Evolutionary conservation across 30 jellyfish, hydroid and myxozoan species (phyloP).

Genomic region (Rhopilema esculentum): DNA sequence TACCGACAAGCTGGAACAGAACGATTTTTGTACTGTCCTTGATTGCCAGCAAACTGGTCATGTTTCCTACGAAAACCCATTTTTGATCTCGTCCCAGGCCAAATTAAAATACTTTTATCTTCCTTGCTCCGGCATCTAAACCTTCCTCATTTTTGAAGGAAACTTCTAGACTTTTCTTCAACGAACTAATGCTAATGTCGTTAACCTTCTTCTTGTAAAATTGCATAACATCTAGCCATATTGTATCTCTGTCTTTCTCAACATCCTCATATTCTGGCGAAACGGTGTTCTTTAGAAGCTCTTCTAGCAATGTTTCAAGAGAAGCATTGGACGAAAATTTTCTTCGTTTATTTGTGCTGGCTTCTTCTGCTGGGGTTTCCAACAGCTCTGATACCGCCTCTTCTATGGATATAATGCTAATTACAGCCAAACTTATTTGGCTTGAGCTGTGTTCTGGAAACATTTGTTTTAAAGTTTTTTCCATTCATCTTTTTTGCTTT

Average conservation of each 20-base stretch:
- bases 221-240: constrained; percentile 10
- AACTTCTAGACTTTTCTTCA: constrained; percentile 3
- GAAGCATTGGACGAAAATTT: neutral
- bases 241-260: neutral
- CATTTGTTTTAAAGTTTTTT: constrained; percentile 1
- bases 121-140: constrained; percentile 20
- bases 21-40: constrained; percentile 26
- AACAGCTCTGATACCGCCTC: constrained; percentile 7
- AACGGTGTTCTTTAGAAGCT: neutral
- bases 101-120: constrained; percentile 12
- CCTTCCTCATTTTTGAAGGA: constrained; percentile 26
- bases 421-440: neutral
- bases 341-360: neutral
- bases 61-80: constrained; percentile 6
- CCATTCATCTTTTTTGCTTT: constrained; percentile 2
- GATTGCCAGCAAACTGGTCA: constrained; percentile 25
- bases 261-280: constrained; percentile 4
- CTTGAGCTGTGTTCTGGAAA: neutral
- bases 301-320: neutral
- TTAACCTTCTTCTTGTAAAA: constrained; percentile 3
- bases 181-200: neutral
- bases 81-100: constrained; percentile 20
- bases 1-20: constrained; percentile 21
- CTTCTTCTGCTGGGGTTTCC: neutral
- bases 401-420: constrained; percentile 4